phyloP scores from a whole-genome alignment of 2,888 invertebrate genomes.

The Criorhina ranunculi region DNA sequence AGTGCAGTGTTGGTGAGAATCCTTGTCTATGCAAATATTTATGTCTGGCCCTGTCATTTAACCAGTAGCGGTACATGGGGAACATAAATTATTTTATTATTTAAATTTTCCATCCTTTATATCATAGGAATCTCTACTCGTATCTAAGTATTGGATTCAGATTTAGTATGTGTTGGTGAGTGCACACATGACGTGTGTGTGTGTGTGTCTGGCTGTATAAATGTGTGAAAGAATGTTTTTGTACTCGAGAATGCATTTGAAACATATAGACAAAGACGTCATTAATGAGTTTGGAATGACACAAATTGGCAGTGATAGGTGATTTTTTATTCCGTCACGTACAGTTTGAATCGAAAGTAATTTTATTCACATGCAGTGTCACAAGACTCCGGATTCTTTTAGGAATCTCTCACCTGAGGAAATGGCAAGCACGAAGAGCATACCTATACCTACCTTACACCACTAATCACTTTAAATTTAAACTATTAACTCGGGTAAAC shows the following conservation, averaged over 20 bases:
- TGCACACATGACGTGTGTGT: neutral
- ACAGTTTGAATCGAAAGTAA: neutral
- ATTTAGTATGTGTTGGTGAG: conserved; percentile 27
- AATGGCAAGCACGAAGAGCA: no score
- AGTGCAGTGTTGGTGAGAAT: conserved; percentile 69
- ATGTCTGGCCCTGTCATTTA: conserved; percentile 84
- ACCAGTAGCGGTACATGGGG: conserved; percentile 78
- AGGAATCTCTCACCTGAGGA: no score
- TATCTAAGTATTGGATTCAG: conserved; percentile 51
- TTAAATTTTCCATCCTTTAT: conserved; percentile 76
- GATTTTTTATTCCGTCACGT: neutral
- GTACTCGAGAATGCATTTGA: conserved; percentile 55
- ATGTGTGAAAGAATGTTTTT: conserved; percentile 50
- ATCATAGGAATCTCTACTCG: conserved; percentile 37
- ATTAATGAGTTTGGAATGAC: conserved; percentile 49
- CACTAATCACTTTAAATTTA: no score
- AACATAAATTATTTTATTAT: conserved; percentile 79
- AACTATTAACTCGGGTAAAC: no score
- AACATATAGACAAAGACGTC: conserved; percentile 37
- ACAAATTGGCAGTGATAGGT: neutral
- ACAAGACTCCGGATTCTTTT: no score
- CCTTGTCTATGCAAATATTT: conserved; percentile 84
- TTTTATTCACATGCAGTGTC: neutral
- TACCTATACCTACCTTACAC: no score
- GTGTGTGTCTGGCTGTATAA: neutral